phyloP scores from a whole-genome alignment of 2,113 vertebrate genomes.

The Neodontobutis hainanensis region DNA sequence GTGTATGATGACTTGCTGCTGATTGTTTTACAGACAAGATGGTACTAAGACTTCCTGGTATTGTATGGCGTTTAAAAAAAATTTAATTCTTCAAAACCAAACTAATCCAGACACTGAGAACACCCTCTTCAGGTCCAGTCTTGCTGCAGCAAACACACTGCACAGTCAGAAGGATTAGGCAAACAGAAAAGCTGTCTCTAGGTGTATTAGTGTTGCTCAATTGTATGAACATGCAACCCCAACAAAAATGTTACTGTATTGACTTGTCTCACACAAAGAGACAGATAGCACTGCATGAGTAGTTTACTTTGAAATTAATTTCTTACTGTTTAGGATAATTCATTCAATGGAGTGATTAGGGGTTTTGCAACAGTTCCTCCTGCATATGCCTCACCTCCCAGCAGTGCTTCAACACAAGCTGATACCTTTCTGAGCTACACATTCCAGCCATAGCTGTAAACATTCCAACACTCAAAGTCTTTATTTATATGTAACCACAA shows the following conservation, averaged over 20 bases:
- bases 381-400: conserved; percentile 19
- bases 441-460: conserved; percentile 77
- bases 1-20: conserved; percentile 17
- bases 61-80: neutral
- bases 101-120: conserved; percentile 11
- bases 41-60: neutral
- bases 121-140: conserved; percentile 53
- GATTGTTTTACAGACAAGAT: conserved; percentile 13
- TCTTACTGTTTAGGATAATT: neutral
- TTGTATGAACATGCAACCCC: conserved; percentile 3
- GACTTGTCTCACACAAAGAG: neutral
- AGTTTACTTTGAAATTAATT: neutral
- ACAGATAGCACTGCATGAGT: conserved; percentile 1
- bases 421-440: conserved; percentile 48
- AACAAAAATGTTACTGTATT: neutral
- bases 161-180: conserved; percentile 8
- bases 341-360: conserved; percentile 1
- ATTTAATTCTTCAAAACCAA: conserved; percentile 11
- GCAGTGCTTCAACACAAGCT: conserved; percentile 46
- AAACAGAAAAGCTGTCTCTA: conserved; percentile 4
- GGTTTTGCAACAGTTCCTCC: conserved; percentile 19
- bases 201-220: conserved; percentile 10
- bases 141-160: conserved; percentile 13
- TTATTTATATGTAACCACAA: conserved; percentile 32
- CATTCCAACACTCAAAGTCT: conserved; percentile 52